Percentiles rank a stretch among this genome's conserved stretches.
Evolutionary conservation across 2,888 invertebrate species (phyloP).

Genomic region (Rhogogaster chlorosoma): DNA sequence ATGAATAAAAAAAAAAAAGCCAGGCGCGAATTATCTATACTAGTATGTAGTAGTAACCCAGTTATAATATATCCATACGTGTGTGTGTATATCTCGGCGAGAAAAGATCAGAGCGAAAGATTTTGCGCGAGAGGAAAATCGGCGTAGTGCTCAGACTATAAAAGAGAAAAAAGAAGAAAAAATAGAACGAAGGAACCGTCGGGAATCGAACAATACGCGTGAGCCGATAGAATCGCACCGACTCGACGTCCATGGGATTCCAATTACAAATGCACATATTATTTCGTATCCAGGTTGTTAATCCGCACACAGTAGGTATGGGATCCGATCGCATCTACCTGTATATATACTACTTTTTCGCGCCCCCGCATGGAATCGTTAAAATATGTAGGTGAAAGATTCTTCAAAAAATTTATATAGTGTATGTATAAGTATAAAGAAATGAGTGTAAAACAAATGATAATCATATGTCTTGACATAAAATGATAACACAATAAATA

Average conservation of each 20-base stretch:
- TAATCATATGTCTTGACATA: neutral
- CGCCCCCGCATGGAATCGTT: neutral
- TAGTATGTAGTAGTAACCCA: neutral
- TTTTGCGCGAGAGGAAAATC: neutral
- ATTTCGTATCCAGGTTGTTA: slow-evolving; percentile 52
- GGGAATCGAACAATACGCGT: slow-evolving; percentile 54
- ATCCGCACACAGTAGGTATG: slow-evolving; percentile 49
- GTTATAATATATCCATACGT: neutral
- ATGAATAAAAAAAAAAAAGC: neutral
- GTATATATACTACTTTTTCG: neutral
- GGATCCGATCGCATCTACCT: slow-evolving; percentile 13
- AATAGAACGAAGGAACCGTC: neutral
- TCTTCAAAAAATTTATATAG: too few species aligned
- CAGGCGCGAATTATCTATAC: neutral
- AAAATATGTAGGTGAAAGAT: neutral
- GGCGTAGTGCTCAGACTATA: neutral
- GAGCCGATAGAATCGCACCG: slow-evolving; percentile 53
- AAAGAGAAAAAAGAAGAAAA: neutral
- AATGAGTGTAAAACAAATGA: neutral
- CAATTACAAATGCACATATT: slow-evolving; percentile 58
- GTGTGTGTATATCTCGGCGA: neutral
- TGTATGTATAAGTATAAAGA: neutral
- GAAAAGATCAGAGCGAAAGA: neutral
- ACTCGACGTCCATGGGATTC: slow-evolving; percentile 52
- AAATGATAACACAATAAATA: neutral